Conservation (phyloP, 2,888 invertebrate species). For the Pachymerium ferrugineum region DNA sequence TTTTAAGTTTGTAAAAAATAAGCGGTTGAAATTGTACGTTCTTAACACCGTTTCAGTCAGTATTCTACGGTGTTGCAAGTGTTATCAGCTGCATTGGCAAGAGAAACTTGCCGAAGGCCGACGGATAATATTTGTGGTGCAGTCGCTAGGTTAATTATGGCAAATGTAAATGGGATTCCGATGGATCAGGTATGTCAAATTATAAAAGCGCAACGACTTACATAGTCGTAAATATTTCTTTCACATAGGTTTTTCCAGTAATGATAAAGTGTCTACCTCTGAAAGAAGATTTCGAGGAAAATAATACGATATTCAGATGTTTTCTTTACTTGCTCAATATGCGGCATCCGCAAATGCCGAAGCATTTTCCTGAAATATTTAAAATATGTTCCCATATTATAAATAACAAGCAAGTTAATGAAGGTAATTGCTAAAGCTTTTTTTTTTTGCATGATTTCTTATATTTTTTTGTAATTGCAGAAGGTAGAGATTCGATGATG, state of each 20-base stretch:
- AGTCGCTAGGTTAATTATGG: conserved; percentile 64
- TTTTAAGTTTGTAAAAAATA: too few species aligned
- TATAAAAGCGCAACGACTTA: neutral
- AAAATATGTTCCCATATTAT: conserved; percentile 31
- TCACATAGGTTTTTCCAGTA: conserved; percentile 61
- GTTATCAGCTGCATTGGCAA: conserved; percentile 59
- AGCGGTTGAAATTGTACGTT: too few species aligned
- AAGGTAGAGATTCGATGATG: neutral
- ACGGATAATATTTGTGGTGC: conserved; percentile 74
- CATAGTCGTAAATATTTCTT: neutral
- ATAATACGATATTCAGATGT: conserved; percentile 62
- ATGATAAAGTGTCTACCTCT: conserved; percentile 65
- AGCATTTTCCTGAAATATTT: conserved; percentile 33
- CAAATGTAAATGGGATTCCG: conserved; percentile 60
- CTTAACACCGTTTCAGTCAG: conserved; percentile 49
- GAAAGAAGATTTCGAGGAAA: conserved; percentile 67
- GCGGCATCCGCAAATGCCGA: conserved; percentile 50
- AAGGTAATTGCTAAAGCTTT: conserved; percentile 28
- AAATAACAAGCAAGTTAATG: conserved; percentile 29
- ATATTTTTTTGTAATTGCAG: neutral
- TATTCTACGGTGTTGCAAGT: conserved; percentile 61
- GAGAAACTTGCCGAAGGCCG: conserved; percentile 57
- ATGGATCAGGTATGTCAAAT: conserved; percentile 61
- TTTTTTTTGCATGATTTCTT: neutral
- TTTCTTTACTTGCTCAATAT: conserved; percentile 59